Conservation (phyloP, 2,113 vertebrate genomes). For the Bucco capensis region DNA sequence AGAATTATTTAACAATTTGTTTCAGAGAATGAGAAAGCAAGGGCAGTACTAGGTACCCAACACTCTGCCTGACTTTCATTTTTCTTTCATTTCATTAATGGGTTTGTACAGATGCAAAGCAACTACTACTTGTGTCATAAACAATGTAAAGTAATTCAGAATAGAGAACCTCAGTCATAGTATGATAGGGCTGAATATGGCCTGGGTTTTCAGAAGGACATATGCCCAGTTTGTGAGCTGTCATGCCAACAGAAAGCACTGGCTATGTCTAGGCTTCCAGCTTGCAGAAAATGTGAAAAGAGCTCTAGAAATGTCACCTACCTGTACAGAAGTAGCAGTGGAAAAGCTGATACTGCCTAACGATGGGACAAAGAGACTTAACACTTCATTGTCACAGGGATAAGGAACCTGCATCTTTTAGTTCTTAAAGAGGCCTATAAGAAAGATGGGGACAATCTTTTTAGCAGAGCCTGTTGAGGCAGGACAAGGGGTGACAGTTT, state of each 20-base stretch:
- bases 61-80: background rate
- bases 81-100: background rate
- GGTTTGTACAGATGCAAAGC: background rate
- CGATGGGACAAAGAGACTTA: background rate
- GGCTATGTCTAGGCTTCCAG: background rate
- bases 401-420: too few relatives aligned
- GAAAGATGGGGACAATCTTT: too few relatives aligned
- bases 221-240: background rate
- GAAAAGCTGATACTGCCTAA: background rate
- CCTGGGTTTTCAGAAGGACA: background rate
- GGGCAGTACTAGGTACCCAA: background rate
- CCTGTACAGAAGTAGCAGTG: background rate
- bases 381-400: too few relatives aligned
- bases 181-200: background rate
- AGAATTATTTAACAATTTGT: background rate
- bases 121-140: background rate
- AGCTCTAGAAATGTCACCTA: background rate
- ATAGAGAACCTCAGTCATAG: background rate
- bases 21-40: background rate
- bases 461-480: too few relatives aligned
- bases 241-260: background rate
- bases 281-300: background rate
- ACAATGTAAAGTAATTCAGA: background rate
- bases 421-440: too few relatives aligned
- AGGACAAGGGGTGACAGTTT: too few relatives aligned